Evolutionary conservation across 2,797 vertebrate species (phyloP), one percentile per base, ranked within the genome.

Genomic region (Apodemus agrarius): DNA sequence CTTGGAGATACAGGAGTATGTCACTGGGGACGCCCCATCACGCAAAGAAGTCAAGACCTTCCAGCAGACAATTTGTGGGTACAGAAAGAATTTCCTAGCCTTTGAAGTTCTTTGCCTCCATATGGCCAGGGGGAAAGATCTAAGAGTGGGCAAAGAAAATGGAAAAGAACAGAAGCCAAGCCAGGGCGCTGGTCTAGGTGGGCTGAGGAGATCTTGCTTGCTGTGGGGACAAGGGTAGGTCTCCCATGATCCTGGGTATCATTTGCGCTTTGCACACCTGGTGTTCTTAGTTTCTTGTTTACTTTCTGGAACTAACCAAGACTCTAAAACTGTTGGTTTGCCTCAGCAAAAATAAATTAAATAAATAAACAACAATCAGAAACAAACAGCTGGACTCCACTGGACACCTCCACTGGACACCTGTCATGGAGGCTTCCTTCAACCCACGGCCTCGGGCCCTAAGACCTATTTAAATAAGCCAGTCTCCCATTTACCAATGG

Each of bases 21-120:
- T 29, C 24, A 72, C 0, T 5, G 2, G 75, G 52, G n/a, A 3
- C 0, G 21, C 6, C 21, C 67, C 31, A 16, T 13, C 76, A 13
- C 2, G 54, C 86, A 93, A 37, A 6, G 0, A 61, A 40, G 13
- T 26, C 65, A 61, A 86, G 87, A 29, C 24, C n/a, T 31, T 83
- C 54, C 16, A 34, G 61, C 52, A 21, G 26, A 67, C 37, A 89
- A 22, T 69, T 31, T 63, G 34, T 29, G 75, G 49, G 59, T 12
- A 69, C 74, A 82, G 80, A 82, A 65, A 65, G 65, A 31, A 46
- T 9, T 49, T 52, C 22, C 65, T 46, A 11, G 4, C 37, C 34
- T 31, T 8, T 40, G 16, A 61, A 26, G 4, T 57, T 74, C 54
- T 82, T 43, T 29, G 21, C 21, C 75, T 24, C 9, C n/a, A 65